phyloP scores from a whole-genome alignment of 2,113 vertebrate genomes.

The Brachyhypopomus gauderio region DNA sequence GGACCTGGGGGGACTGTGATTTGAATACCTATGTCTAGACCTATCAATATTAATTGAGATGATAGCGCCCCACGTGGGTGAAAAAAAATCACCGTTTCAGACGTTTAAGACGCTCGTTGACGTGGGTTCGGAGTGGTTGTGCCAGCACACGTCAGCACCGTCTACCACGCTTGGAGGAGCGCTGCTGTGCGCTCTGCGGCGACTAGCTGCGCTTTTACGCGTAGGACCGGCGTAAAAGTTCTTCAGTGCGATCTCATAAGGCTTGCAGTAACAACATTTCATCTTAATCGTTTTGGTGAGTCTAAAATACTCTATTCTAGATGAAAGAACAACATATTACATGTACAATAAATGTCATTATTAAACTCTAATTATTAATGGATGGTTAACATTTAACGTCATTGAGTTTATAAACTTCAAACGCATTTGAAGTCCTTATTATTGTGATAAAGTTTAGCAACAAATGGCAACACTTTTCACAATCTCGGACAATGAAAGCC shows the following conservation, averaged over 20 bases:
- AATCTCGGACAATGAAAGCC: background rate
- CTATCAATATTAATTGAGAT: no score
- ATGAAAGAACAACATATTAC: background rate
- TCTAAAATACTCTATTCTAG: background rate
- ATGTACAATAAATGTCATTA: background rate
- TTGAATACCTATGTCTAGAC: no score
- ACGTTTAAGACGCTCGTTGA: no score
- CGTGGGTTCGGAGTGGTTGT: no score
- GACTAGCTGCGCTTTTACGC: background rate
- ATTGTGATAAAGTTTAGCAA: background rate
- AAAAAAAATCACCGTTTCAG: no score
- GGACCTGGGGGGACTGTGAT: no score
- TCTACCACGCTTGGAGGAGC: background rate
- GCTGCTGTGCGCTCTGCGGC: background rate
- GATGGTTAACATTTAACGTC: no score
- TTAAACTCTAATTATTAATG: background rate
- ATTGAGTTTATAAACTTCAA: background rate
- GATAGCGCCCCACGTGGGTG: no score
- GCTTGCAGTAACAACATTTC: background rate
- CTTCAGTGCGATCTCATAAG: background rate
- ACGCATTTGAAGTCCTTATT: background rate
- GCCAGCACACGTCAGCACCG: no score
- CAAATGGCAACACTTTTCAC: background rate
- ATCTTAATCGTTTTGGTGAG: constrained; percentile 22
- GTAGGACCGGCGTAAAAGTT: background rate